Base-by-base conservation (phyloP, 2,888 invertebrate species). In the Ligdia adustata region DNA sequence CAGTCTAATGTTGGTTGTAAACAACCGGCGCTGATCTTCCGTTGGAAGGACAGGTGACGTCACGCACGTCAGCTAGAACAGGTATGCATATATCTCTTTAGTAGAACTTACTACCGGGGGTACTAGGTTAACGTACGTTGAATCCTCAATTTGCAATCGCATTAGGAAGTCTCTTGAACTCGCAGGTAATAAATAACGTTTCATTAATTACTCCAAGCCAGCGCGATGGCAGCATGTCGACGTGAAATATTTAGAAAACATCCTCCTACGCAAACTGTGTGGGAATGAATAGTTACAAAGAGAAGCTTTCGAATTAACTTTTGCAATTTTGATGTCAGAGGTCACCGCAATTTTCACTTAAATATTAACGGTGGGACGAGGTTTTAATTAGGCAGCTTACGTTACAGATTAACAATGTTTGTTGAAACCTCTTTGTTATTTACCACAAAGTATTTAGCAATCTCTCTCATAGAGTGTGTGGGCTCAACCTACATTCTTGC, bases 221-320 rank as follows among this genome's bases (percentile, higher is more conserved):
- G 58, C 62, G 47, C 57, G 62, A 62, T 52, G 47, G 60, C 64
- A 55, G 62, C 62, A 44, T 55, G 63, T 60, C 65, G 67, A 69
- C 66, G 66, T 73, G 66, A 71, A 75, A 72, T 74, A 77, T 75
- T 76, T 72, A 71, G 71, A 71, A 74, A 75, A 72, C 70, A 65
- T 73, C 78, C 72, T 65, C 74, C 75, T 69, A 75, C 75, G 64
- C 58, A 65, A 72, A 72, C 70, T 71, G 66, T 64, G 64, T 69
- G 69, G 69, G 72, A 74, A 74, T 70, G 64, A 64, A 57, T 52
- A 55, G 42, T 47, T 55, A 47, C 62, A 60, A 69, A 66, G 61
- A 64, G 58, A 57, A 40, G 35, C 52, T 57, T 48, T 55, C 58
- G 59, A 69, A 72, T 66, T 63, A 71, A 68, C 66, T 62, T 51